A percentile compares a stretch with the other conserved stretches of the same genome.
phyloP scores from a whole-genome alignment of 2,113 vertebrate species.

The Mus pahari region DNA sequence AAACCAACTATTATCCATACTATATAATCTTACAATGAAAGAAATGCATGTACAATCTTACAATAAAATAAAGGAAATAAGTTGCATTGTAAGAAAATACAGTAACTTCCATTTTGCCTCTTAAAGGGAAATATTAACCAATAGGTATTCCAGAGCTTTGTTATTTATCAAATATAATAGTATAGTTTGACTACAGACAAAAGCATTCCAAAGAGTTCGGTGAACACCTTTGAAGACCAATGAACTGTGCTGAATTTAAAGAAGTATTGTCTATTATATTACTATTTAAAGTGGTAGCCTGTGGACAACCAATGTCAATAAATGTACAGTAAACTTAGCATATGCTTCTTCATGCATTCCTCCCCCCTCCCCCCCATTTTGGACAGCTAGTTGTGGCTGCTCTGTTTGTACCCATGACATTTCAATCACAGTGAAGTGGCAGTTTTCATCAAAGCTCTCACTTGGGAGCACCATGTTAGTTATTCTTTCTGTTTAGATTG shows the following conservation, averaged over 20 bases:
- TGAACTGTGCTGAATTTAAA: not conserved
- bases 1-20: not conserved
- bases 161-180: not conserved
- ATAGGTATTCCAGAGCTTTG: not conserved
- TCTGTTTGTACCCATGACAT: not conserved
- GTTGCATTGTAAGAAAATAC: not conserved
- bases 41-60: not conserved
- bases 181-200: not conserved
- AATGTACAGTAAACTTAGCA: not conserved
- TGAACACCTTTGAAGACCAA: not conserved
- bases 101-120: not conserved
- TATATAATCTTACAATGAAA: not conserved
- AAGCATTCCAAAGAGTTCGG: not conserved
- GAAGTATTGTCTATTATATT: not conserved
- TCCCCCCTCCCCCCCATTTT: accelerated
- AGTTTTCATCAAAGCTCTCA: not conserved
- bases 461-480: not conserved
- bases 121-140: not conserved
- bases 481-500: not conserved
- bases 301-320: not conserved
- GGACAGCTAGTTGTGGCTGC: not conserved
- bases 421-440: not conserved
- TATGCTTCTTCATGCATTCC: not conserved
- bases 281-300: not conserved
- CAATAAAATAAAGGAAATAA: not conserved